Evolutionary conservation across 2,113 vertebrate species (phyloP), one percentile per base, ranked within the genome.

Genomic region (Vidua macroura): DNA sequence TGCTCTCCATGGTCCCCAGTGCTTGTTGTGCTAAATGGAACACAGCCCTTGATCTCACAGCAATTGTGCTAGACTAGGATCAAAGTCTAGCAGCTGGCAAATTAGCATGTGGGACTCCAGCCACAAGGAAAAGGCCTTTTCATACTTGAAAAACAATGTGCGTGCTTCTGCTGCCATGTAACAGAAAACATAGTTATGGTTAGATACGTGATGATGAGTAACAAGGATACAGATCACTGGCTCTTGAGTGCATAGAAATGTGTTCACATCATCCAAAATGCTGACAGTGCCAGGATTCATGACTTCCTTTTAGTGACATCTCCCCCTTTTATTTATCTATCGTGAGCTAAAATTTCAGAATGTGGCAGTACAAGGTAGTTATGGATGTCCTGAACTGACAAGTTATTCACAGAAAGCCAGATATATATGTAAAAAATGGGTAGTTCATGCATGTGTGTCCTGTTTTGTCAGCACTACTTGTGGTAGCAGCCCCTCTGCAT

Each of bases 171-270:
- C 86, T 91, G 69, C 84, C 82, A 13, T 33, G 70, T 79, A 90
- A 89, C 81, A 85, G n/a, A 91, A 89, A 92, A 15, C 76, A 74
- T 30, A 73, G 59, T 74, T 90, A 60, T 74, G 94, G 91, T 70
- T 66, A 81, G 72, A 59, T 90, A 74, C 10, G 0, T 93, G 96
- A 51, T 15, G 49, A 67, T 95, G 96, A 96, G 68, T 93, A 88
- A 90, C 31, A 64, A 77, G 72, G 88, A 83, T 63, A 52, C 39
- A 83, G 79, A 83, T 86, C 69, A 58, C 55, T 66, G 39, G 69
- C 52, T 83, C 52, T 35, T 37, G n/a, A 63, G 75, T 11, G 37
- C 77, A 39, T 4, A 49, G 87, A 74, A 70, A 79, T 70, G 48
- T 35, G 62, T 69, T 89, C 83, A 68, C 2, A 3, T 44, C 48